Conservation (phyloP, 2,113 vertebrate species). For the Physeter macrocephalus region DNA sequence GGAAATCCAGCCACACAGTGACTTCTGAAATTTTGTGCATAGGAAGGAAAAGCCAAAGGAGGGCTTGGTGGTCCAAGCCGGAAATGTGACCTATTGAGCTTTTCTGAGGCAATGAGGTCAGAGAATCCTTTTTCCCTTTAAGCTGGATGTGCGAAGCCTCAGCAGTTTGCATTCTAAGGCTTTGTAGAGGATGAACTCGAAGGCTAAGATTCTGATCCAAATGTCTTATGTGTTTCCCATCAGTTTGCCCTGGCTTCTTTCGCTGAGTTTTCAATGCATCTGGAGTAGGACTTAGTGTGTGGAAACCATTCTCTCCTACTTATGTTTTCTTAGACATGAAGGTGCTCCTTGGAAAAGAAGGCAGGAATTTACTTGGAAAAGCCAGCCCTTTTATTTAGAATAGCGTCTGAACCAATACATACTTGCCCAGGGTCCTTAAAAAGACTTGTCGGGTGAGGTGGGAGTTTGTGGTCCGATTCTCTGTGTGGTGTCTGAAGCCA, state of each 20-base stretch:
- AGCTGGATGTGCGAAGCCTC: background rate
- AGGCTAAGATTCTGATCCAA: background rate
- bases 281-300: background rate
- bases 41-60: constrained; percentile 67
- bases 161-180: background rate
- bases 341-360: background rate
- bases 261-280: background rate
- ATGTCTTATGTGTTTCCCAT: background rate
- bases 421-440: background rate
- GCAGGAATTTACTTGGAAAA: background rate
- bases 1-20: constrained; percentile 59
- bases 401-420: background rate
- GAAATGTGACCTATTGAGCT: constrained; percentile 44
- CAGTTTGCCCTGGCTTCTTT: background rate
- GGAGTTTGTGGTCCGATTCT: background rate
- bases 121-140: background rate
- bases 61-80: background rate
- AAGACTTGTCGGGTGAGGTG: background rate
- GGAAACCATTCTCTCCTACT: background rate
- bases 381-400: background rate
- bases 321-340: background rate
- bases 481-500: background rate
- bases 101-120: constrained; percentile 31
- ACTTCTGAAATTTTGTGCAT: constrained; percentile 47
- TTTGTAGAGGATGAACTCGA: background rate